Conservation (phyloP, 2,113 vertebrate genomes). For the Piprites chloris region DNA sequence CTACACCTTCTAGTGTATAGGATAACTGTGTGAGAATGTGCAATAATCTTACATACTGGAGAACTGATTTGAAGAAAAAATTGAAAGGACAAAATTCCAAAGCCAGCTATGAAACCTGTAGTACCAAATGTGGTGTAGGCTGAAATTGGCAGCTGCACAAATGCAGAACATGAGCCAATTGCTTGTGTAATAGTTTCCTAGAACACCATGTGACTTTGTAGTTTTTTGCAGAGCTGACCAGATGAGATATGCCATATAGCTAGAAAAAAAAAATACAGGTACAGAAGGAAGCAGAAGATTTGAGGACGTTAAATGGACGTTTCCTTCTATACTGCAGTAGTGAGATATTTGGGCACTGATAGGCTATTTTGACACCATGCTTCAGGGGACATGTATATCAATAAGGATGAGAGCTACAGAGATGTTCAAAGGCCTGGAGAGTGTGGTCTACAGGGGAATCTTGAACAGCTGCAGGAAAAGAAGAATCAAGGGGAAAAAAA, state of each 20-base stretch:
- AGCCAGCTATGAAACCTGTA: not conserved
- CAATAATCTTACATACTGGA: not conserved
- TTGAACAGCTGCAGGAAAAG: not conserved
- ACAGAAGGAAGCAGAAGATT: not conserved
- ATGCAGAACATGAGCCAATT: not conserved
- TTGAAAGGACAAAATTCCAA: not conserved
- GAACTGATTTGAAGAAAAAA: not conserved
- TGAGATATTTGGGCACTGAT: not conserved
- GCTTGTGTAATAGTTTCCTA: not conserved
- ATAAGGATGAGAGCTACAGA: not conserved
- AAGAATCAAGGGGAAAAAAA: not conserved
- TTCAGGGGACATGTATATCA: not conserved
- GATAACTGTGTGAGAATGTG: not conserved
- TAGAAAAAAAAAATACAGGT: not conserved
- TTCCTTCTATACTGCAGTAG: not conserved
- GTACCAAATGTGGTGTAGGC: not conserved
- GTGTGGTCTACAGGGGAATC: not conserved
- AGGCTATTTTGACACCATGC: not conserved
- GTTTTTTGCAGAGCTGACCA: not conserved
- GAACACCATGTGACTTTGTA: not conserved
- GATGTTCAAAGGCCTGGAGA: not conserved
- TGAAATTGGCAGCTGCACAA: not conserved
- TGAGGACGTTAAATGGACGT: not conserved
- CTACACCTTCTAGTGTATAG: not conserved
- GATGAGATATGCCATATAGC: not conserved